phyloP scores from a whole-genome alignment of 2,113 vertebrate species.

The Cervus canadensis region DNA sequence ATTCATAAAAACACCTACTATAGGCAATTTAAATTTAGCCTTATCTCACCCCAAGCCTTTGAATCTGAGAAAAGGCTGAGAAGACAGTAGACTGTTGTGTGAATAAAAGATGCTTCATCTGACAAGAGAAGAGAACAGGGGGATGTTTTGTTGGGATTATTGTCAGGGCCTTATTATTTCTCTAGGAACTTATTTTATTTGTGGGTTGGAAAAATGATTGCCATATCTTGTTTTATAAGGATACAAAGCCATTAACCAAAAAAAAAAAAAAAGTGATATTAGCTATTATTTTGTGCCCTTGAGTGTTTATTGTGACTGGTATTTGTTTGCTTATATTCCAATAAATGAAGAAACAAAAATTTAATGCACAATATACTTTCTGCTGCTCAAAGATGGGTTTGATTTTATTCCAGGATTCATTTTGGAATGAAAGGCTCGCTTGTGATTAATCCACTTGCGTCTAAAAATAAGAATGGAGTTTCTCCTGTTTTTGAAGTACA shows the following conservation, averaged over 20 bases:
- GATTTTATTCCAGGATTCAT: constrained; percentile 86
- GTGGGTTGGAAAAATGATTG: neutral
- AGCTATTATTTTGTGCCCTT: neutral
- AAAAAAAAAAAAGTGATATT: neutral
- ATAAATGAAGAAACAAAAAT: neutral
- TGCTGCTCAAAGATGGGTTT: constrained; percentile 41
- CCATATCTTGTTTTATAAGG: neutral
- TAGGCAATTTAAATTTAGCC: constrained; percentile 13
- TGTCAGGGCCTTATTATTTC: neutral
- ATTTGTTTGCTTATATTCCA: neutral
- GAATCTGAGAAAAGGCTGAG: constrained; percentile 22
- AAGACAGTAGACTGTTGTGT: neutral
- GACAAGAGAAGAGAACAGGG: neutral
- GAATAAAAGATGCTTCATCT: constrained; percentile 35
- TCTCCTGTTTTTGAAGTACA: constrained; percentile 84
- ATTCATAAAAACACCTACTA: constrained; percentile 11
- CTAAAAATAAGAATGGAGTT: constrained; percentile 71
- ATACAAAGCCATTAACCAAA: neutral
- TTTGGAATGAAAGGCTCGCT: constrained; percentile 97
- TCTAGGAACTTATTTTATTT: constrained; percentile 12
- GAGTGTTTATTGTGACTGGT: neutral
- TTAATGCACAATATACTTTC: neutral
- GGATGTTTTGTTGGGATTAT: neutral
- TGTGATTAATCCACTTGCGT: constrained; percentile 84
- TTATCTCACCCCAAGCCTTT: neutral